Evolutionary conservation across 1,140 invertebrate genomes (phyloP), one percentile per base, ranked within the genome.

Genomic region (Cyclina sinensis): DNA sequence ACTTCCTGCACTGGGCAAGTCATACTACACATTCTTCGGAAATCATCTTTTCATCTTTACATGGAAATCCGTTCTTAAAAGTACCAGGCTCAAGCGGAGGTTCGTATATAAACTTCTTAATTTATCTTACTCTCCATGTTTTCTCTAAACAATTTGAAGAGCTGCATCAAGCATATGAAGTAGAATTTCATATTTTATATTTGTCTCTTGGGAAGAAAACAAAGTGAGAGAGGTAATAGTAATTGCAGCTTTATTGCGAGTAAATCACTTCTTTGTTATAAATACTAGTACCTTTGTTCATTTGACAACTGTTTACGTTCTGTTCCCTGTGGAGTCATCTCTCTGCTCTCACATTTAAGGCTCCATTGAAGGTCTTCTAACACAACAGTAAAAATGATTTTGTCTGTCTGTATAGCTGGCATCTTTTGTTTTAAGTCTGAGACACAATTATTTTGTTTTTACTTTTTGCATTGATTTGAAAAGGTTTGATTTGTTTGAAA

Each of bases 1-100:
- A 90, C 3, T 80, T 95, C 24, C 46, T 91, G 0, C 65, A 92
- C 0, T 94, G 94, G 94, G 59, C 88, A 24, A 82, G 65, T 59
- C 81, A 91, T 5, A 91, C 92, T 0, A 83, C 43, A 0, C 86
- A 90, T 27, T 93, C 94, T 5, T 93, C 94, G 73, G 94, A 95
- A 84, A 88, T 81, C 1, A 92, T 91, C 48, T 94, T 93, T 62
- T 73, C 89, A 14, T 89, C 90, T 9, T 39, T 93, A 14, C 92
- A 93, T 51, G 82, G 89, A 57, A 93, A 93, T 74, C 91, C 89
- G 12, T 35, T 89, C 9, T 76, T 93, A 5, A 79, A 78, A 0
- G 88, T 90, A 7, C 90, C 90, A 0, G 92, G 92, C 16, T 91
- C 90, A 0, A 90, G 90, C 30, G 57, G 39, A 86, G 83, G 92